These are phyloP conservation scores for Hybognathus amarus DNA, from an alignment of 2,797 vertebrate species.

Conservation along the genomic window DNA sequence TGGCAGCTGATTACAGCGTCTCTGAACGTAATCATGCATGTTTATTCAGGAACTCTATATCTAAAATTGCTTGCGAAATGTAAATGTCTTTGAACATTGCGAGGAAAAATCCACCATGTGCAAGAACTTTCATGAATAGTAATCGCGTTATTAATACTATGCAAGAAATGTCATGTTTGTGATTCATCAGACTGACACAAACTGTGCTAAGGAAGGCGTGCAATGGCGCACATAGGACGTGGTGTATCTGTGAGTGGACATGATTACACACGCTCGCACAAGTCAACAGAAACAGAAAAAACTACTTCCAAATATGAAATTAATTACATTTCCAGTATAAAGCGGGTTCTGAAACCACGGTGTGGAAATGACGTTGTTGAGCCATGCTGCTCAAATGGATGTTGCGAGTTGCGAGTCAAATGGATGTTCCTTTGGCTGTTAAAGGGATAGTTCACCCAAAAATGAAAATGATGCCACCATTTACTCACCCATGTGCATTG, in stretches of 20 bases:
- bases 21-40: background rate
- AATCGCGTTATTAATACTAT: constrained; percentile 18
- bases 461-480: background rate
- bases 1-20: background rate
- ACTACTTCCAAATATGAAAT: constrained; percentile 12
- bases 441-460: background rate
- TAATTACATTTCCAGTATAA: too few relatives aligned
- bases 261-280: constrained; percentile 1
- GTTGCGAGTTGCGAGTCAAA: too few relatives aligned
- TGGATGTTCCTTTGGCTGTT: background rate
- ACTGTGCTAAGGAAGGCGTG: background rate
- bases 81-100: background rate
- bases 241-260: constrained; percentile 20
- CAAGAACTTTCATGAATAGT: constrained; percentile 29
- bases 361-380: too few relatives aligned
- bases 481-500: background rate
- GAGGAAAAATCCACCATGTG: background rate
- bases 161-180: constrained; percentile 33
- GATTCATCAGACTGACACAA: constrained; percentile 36
- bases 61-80: background rate
- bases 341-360: too few relatives aligned
- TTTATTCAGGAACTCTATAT: constrained; percentile 9
- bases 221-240: background rate
- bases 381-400: background rate
- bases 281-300: constrained; percentile 19